These are phyloP conservation scores for Eristalis intricaria DNA, from an alignment of 2,888 invertebrate species.

Conservation along the genomic window DNA sequence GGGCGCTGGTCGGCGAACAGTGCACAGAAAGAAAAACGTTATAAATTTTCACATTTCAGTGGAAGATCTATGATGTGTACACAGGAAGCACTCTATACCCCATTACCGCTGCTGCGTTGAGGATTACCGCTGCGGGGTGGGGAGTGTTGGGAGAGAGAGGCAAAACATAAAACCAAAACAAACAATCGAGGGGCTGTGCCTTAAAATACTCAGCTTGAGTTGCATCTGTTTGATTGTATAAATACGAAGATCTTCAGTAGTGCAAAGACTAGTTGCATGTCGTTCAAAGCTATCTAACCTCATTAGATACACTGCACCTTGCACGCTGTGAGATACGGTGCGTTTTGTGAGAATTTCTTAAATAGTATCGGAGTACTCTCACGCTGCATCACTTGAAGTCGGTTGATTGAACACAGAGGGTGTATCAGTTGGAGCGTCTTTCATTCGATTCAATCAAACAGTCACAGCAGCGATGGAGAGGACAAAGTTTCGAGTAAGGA, in stretches of 20 bases:
- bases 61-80: constrained; percentile 64
- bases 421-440: background rate
- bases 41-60: constrained; percentile 57
- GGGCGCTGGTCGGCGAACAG: background rate
- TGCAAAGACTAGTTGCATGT: constrained; percentile 72
- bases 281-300: constrained; percentile 60
- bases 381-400: constrained; percentile 58
- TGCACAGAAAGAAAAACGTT: constrained; percentile 49
- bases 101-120: constrained; percentile 42
- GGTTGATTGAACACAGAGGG: constrained; percentile 46
- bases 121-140: background rate
- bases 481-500: constrained; percentile 73
- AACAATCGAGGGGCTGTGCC: constrained; percentile 56
- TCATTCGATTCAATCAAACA: background rate
- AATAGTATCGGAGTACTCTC: constrained; percentile 44
- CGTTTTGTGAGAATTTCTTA: constrained; percentile 65
- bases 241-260: constrained; percentile 72
- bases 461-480: constrained; percentile 66
- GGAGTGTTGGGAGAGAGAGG: constrained; percentile 14
- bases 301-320: constrained; percentile 67
- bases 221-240: constrained; percentile 71
- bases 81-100: constrained; percentile 65
- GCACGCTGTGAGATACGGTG: constrained; percentile 27
- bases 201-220: constrained; percentile 60
- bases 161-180: constrained; percentile 33